These are phyloP conservation scores for Beris chalybata DNA, from an alignment of 2,888 invertebrate species.

Conservation along the genomic window DNA sequence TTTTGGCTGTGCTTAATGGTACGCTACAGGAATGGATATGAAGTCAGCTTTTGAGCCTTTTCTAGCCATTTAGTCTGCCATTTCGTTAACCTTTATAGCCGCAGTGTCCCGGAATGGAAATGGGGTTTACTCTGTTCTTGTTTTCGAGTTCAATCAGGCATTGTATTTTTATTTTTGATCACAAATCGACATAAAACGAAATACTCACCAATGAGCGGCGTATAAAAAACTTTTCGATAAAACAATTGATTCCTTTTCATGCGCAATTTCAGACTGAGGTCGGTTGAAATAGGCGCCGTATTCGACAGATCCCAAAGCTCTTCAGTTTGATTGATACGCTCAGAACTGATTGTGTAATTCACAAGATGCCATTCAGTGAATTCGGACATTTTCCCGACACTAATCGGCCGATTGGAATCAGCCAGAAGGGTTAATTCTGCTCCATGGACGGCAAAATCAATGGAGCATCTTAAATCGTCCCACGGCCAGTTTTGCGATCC, in stretches of 20 bases:
- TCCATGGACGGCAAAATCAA: conserved; percentile 6
- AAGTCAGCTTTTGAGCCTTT: too few species aligned
- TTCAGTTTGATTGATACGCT: conserved; percentile 8
- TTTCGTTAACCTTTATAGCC: too few species aligned
- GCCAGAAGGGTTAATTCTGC: not conserved
- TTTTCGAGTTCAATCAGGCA: too few species aligned
- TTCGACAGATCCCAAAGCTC: conserved; percentile 39
- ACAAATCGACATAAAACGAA: not conserved
- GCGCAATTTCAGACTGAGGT: conserved; percentile 42
- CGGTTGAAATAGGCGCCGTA: conserved; percentile 46
- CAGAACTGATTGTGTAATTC: conserved; percentile 14
- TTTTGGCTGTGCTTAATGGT: too few species aligned
- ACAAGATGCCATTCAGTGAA: conserved; percentile 30
- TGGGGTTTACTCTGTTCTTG: too few species aligned
- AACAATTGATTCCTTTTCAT: conserved; percentile 49
- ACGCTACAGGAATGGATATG: too few species aligned
- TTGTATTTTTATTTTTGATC: too few species aligned
- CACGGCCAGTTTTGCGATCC: conserved; percentile 50
- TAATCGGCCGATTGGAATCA: not conserved
- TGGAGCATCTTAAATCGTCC: conserved; percentile 47
- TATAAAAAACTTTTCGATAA: conserved; percentile 48
- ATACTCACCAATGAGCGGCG: conserved; percentile 48
- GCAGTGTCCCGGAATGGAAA: too few species aligned
- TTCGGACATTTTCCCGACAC: conserved; percentile 4
- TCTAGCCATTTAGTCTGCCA: too few species aligned